A percentile compares a stretch with the other conserved stretches of the same genome.
Evolutionary conservation across 2,797 vertebrate species (phyloP).

Genomic region (Gymnodraco acuticeps): DNA sequence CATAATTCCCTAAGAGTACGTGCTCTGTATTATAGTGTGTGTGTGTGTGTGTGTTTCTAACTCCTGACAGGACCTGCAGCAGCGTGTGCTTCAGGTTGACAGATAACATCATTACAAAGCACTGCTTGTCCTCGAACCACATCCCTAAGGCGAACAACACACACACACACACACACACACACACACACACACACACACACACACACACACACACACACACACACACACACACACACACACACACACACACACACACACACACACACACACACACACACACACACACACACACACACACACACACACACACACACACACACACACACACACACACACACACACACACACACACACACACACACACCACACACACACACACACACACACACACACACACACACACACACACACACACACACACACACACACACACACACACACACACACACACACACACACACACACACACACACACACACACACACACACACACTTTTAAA

Average conservation of each 20-base stretch:
- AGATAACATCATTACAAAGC: conserved; percentile 69
- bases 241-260: too few species aligned
- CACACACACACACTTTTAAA: background rate
- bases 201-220: too few species aligned
- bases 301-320: too few species aligned
- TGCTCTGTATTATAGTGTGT: background rate
- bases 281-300: too few species aligned
- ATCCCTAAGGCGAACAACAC: conserved; percentile 62
- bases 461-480: too few species aligned
- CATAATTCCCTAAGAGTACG: conserved; percentile 15
- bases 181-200: conserved; percentile 12
- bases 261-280: too few species aligned
- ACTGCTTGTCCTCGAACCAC: conserved; percentile 55
- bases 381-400: too few species aligned
- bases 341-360: background rate
- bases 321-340: too few species aligned
- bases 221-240: too few species aligned
- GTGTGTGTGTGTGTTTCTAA: conserved; percentile 33
- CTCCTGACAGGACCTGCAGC: conserved; percentile 58
- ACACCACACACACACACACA: background rate
- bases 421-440: too few species aligned
- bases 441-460: too few species aligned
- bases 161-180: conserved; percentile 27
- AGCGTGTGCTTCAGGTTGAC: conserved; percentile 44
- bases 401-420: too few species aligned